Evolutionary conservation across 2,888 invertebrate species (phyloP).

Genomic region (Dinocampus coccinellae): DNA sequence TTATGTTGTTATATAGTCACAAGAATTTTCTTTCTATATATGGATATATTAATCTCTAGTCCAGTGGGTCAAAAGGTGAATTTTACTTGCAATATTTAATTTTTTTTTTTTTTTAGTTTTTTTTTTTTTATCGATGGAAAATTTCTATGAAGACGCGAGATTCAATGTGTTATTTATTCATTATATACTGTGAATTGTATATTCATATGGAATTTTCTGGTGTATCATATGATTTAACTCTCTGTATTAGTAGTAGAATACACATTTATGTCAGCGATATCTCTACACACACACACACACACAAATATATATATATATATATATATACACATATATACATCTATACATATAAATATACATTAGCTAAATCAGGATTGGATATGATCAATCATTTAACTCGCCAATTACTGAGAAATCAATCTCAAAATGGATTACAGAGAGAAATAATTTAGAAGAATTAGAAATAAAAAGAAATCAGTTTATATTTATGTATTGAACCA

Average conservation of each 20-base stretch:
- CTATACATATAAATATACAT: too few species aligned
- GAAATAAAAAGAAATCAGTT: neutral
- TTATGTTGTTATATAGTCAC: neutral
- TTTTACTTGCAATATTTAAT: conserved; percentile 10
- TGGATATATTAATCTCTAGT: conserved; percentile 20
- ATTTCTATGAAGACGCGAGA: conserved; percentile 11
- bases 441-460: neutral
- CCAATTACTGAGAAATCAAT: conserved; percentile 16
- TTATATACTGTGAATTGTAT: neutral
- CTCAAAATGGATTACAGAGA: neutral
- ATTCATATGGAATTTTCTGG: conserved; percentile 24
- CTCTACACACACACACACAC: too few species aligned
- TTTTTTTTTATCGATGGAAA: too few species aligned
- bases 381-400: conserved; percentile 43
- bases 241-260: neutral
- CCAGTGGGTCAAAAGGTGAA: conserved; percentile 13
- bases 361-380: conserved; percentile 38
- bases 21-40: conserved; percentile 1
- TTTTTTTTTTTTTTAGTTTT: neutral
- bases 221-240: neutral
- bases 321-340: too few species aligned
- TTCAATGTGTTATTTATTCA: neutral
- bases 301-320: too few species aligned
- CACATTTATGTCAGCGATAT: conserved; percentile 38
- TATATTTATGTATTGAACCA: neutral